Conservation (phyloP, 2,797 vertebrate species). For the Scolopax bukidnonensis region DNA sequence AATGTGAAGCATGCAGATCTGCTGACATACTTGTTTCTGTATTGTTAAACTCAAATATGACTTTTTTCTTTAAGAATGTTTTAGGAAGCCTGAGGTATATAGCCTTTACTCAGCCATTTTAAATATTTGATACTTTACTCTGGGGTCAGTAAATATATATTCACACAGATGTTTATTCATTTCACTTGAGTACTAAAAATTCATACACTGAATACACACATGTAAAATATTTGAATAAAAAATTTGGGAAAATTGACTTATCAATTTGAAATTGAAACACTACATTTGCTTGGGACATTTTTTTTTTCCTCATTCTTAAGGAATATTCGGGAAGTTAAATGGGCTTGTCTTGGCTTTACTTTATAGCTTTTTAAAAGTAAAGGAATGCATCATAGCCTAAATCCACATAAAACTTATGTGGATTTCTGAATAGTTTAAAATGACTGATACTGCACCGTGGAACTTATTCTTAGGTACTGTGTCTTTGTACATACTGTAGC, state of each 20-base stretch:
- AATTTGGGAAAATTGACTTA: not conserved
- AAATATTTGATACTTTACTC: not conserved
- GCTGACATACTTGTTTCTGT: not conserved
- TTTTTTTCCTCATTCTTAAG: not conserved
- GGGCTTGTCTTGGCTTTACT: not conserved
- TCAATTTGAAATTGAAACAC: not conserved
- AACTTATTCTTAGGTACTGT: not conserved
- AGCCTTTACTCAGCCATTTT: not conserved
- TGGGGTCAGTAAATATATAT: not conserved
- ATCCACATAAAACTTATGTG: not conserved
- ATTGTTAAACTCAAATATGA: not conserved
- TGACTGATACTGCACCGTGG: not conserved
- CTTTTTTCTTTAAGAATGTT: not conserved
- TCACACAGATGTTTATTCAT: not conserved
- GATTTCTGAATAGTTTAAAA: not conserved
- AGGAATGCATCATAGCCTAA: not conserved
- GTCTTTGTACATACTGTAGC: not conserved
- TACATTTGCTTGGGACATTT: not conserved
- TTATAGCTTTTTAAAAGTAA: not conserved
- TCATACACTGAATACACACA: not conserved
- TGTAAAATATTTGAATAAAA: slow-evolving; percentile 4
- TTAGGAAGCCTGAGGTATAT: not conserved
- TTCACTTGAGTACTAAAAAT: not conserved
- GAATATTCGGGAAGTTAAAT: not conserved
- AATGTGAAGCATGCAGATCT: not conserved